phyloP scores from a whole-genome alignment of 2,113 vertebrate genomes.

The Hippocampus barbouri region DNA sequence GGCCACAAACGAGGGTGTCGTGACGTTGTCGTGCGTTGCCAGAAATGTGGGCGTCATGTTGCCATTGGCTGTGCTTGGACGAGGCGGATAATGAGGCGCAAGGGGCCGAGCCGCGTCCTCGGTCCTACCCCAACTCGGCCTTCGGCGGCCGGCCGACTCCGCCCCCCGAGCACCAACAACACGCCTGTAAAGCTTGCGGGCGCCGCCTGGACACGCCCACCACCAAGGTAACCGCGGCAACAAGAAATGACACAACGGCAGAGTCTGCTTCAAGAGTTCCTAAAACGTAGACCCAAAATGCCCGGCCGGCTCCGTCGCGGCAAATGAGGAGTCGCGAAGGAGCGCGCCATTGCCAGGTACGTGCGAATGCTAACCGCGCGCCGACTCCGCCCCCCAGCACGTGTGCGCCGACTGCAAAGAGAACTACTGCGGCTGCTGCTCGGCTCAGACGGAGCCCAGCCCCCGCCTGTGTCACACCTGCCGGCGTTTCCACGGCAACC shows the following conservation, averaged over 20 bases:
- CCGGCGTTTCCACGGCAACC: constrained; percentile 83
- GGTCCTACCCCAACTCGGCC: constrained; percentile 85
- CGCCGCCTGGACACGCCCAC: constrained; percentile 62
- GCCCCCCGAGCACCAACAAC: constrained; percentile 68
- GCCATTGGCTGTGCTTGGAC: constrained; percentile 89
- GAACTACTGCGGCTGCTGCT: constrained; percentile 80
- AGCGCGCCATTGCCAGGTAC: too few relatives aligned
- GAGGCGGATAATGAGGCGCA: constrained; percentile 67
- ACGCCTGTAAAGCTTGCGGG: constrained; percentile 81
- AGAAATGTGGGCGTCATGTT: constrained; percentile 89
- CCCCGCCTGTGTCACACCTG: constrained; percentile 89
- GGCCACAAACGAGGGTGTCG: neutral
- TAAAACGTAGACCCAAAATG: too few relatives aligned
- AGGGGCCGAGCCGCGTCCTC: constrained; percentile 43
- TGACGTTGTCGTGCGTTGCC: neutral
- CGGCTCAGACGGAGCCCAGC: constrained; percentile 67
- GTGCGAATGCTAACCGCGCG: neutral
- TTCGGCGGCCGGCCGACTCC: constrained; percentile 81
- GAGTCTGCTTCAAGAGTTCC: too few relatives aligned
- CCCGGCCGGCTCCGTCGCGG: too few relatives aligned
- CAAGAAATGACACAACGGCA: too few relatives aligned
- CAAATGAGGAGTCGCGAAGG: too few relatives aligned
- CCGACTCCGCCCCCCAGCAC: constrained; percentile 66
- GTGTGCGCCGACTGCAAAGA: constrained; percentile 91
- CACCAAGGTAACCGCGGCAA: constrained; percentile 72